phyloP scores from a whole-genome alignment of 2,113 vertebrate genomes.

The Catagonus wagneri region DNA sequence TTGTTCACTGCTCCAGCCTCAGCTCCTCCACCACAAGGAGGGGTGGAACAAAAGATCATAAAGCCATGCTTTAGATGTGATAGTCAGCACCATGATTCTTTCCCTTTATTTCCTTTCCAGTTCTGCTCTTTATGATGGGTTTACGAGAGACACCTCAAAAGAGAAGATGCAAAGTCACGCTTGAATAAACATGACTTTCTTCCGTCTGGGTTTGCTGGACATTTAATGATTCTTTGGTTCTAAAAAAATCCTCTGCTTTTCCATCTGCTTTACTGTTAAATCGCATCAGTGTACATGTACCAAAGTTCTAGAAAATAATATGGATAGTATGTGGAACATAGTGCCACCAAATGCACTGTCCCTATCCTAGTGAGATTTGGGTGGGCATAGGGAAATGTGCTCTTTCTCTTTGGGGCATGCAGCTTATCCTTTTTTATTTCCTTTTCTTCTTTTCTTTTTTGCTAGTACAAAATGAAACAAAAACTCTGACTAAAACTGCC shows the following conservation, averaged over 20 bases:
- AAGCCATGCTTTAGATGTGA: neutral
- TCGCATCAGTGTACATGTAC: neutral
- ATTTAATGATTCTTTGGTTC: neutral
- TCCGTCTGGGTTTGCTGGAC: neutral
- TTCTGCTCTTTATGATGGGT: neutral
- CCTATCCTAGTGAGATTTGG: neutral
- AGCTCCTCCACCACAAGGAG: neutral
- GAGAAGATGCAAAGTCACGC: neutral
- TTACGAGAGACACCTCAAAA: neutral
- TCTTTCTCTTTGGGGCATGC: neutral
- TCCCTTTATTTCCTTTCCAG: neutral
- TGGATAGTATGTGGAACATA: neutral
- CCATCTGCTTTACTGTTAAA: neutral
- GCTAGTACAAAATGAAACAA: neutral
- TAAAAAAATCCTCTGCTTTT: neutral
- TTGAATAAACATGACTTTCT: neutral
- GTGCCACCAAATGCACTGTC: neutral
- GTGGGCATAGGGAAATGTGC: neutral
- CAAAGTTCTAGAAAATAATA: neutral
- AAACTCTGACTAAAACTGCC: neutral
- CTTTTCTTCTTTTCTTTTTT: neutral
- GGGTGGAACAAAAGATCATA: neutral
- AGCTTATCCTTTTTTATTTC: neutral
- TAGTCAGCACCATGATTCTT: neutral
- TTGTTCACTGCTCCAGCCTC: neutral